phyloP scores from a whole-genome alignment of 2,113 vertebrate species.

The Pleuronectes platessa region DNA sequence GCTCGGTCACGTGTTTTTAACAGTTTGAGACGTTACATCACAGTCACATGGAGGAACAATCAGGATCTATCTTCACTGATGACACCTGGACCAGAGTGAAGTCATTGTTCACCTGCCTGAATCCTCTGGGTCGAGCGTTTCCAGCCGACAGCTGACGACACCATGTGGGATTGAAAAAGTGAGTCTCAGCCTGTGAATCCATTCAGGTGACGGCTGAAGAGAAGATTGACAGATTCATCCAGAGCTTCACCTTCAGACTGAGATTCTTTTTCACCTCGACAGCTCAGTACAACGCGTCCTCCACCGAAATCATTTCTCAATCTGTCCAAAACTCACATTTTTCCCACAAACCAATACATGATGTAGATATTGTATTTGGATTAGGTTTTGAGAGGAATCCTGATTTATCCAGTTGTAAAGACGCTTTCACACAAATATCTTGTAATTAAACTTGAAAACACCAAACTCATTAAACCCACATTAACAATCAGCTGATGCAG shows the following conservation, averaged over 20 bases:
- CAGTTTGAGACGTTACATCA: neutral
- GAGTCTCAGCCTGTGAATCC: neutral
- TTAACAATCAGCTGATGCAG: neutral
- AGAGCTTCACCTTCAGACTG: neutral
- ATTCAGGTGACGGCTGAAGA: neutral
- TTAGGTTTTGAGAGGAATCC: too few relatives aligned
- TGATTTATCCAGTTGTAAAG: neutral
- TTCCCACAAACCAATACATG: neutral
- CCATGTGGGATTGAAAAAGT: neutral
- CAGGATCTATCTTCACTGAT: neutral
- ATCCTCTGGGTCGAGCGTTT: neutral
- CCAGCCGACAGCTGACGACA: neutral
- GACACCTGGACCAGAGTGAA: too few relatives aligned
- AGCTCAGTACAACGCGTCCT: neutral
- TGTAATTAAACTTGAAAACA: neutral
- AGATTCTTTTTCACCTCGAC: neutral
- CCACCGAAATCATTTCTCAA: neutral
- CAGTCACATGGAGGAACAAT: neutral
- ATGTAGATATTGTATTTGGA: neutral
- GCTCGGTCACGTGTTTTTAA: neutral
- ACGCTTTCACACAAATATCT: neutral
- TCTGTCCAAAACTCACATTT: too few relatives aligned
- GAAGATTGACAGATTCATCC: neutral
- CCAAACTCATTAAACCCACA: neutral
- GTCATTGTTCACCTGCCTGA: neutral